phyloP scores from a whole-genome alignment of 2,888 invertebrate species.

The Quadriops clusia region DNA sequence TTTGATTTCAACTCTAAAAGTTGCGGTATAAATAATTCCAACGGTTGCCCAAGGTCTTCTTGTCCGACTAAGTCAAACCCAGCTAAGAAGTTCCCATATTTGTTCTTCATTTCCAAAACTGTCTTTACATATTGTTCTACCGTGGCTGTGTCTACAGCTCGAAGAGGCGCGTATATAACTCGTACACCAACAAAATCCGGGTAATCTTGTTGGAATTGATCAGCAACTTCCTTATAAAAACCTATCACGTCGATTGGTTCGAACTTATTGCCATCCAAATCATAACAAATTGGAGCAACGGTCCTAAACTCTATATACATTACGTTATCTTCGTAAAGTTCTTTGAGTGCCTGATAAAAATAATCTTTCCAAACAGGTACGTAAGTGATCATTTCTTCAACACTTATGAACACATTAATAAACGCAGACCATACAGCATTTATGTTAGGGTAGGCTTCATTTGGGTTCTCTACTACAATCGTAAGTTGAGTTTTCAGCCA shows the following conservation, averaged over 20 bases:
- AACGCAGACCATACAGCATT: slow-evolving; percentile 28
- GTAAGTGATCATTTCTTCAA: slow-evolving; percentile 45
- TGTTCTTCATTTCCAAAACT: slow-evolving; percentile 29
- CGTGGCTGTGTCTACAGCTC: slow-evolving; percentile 34
- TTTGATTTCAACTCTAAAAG: slow-evolving; percentile 9
- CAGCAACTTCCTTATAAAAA: slow-evolving; percentile 45
- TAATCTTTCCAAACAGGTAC: slow-evolving; percentile 54
- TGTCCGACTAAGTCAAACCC: slow-evolving; percentile 76
- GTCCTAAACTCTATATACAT: slow-evolving; percentile 59
- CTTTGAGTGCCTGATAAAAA: slow-evolving; percentile 49
- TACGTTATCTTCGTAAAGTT: slow-evolving; percentile 53
- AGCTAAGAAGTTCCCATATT: slow-evolving; percentile 52
- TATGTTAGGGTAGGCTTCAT: slow-evolving; percentile 26
- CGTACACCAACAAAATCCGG: slow-evolving; percentile 57
- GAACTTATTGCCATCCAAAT: slow-evolving; percentile 49
- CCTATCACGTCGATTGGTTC: slow-evolving; percentile 44
- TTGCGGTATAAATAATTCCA: slow-evolving; percentile 40
- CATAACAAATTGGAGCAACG: slow-evolving; percentile 51
- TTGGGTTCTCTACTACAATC: background rate
- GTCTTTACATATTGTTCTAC: slow-evolving; percentile 34
- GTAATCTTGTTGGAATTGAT: slow-evolving; percentile 45
- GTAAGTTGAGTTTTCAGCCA: slow-evolving; percentile 16
- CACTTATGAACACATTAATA: slow-evolving; percentile 40
- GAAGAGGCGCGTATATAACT: slow-evolving; percentile 54
- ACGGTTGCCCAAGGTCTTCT: slow-evolving; percentile 57